phyloP scores from a whole-genome alignment of 2,888 invertebrate species.

The Lasioglossum calceatum region DNA sequence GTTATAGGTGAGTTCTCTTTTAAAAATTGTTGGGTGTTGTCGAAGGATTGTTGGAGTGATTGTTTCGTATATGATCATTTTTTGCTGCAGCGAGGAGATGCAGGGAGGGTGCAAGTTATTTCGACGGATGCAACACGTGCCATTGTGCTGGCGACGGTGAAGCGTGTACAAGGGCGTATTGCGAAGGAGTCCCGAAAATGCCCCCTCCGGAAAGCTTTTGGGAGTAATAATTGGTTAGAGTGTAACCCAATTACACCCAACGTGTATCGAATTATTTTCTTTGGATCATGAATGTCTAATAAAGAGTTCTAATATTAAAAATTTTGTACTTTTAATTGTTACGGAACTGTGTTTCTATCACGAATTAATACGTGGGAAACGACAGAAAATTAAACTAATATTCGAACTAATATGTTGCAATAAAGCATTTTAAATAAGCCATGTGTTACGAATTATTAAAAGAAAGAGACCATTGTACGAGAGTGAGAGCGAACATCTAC shows the following conservation, averaged over 20 bases:
- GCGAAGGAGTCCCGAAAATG: no score
- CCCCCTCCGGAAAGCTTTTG: no score
- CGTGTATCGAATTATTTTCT: neutral
- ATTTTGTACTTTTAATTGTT: neutral
- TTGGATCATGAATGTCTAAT: neutral
- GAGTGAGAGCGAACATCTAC: neutral
- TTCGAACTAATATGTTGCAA: no score
- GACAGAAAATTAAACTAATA: neutral
- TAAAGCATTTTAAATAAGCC: no score
- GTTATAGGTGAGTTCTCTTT: neutral
- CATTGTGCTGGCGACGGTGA: accelerated
- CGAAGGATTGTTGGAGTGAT: neutral
- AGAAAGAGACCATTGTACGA: neutral
- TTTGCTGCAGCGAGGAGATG: neutral
- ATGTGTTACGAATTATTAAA: no score
- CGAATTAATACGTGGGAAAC: neutral
- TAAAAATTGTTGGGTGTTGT: neutral
- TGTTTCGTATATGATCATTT: neutral
- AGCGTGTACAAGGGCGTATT: no score
- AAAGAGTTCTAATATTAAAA: neutral
- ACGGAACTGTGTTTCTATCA: neutral
- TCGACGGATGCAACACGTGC: constrained; percentile 1
- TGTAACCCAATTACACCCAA: no score
- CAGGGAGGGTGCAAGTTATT: neutral
- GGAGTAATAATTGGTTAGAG: no score